These are phyloP conservation scores for Shargacucullia verbasci DNA, from an alignment of 2,888 invertebrate species.

Conservation along the genomic window DNA sequence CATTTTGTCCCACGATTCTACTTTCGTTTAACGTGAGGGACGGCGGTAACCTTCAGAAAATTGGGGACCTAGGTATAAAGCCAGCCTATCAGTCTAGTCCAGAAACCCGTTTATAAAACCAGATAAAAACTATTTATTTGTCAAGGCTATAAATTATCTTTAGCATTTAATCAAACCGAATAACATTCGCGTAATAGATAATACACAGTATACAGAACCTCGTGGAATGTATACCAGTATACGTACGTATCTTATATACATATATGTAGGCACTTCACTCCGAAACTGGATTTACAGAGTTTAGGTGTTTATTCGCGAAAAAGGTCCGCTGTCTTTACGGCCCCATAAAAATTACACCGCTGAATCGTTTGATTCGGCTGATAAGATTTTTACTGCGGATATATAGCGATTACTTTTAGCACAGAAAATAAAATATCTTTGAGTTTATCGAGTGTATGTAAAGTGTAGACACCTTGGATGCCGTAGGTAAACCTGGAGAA, in stretches of 20 bases:
- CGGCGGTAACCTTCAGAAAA: constrained; percentile 12
- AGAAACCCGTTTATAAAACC: constrained; percentile 21
- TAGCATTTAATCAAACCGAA: constrained; percentile 13
- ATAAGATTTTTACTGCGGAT: constrained; percentile 72
- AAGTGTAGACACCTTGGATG: constrained; percentile 3
- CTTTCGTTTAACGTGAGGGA: constrained; percentile 30
- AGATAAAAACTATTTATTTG: constrained; percentile 14
- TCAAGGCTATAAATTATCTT: constrained; percentile 10
- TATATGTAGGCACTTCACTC: constrained; percentile 25
- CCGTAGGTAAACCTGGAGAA: constrained; percentile 10
- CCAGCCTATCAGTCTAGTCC: constrained; percentile 8
- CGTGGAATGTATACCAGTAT: neutral
- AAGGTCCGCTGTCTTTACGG: constrained; percentile 72
- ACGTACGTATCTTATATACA: neutral
- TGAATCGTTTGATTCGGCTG: constrained; percentile 75
- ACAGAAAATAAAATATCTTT: constrained; percentile 55
- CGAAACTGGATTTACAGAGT: constrained; percentile 36
- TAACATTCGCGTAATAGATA: constrained; percentile 5
- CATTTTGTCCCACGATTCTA: constrained; percentile 35
- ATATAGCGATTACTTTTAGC: constrained; percentile 67
- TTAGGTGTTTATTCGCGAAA: constrained; percentile 58
- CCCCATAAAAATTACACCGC: constrained; percentile 76
- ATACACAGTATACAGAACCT: constrained; percentile 3
- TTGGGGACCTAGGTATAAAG: constrained; percentile 19
- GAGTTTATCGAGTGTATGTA: constrained; percentile 27